Conservation (phyloP, 2,888 invertebrate species). For the Pyrrhia umbra region DNA sequence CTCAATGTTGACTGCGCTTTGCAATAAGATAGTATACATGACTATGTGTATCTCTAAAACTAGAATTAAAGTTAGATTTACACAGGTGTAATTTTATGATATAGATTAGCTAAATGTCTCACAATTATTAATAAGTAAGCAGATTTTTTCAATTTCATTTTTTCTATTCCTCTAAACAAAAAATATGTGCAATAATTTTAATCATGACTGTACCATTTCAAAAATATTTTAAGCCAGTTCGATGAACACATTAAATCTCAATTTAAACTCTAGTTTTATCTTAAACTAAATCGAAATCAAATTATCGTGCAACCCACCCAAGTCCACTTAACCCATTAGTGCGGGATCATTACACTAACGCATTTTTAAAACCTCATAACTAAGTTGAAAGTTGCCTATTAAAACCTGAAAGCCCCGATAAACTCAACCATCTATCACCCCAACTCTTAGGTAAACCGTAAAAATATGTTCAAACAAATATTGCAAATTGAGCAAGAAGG, state of each 20-base stretch:
- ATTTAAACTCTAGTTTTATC: conserved; percentile 3
- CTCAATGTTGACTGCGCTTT: too few species aligned
- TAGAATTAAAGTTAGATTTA: too few species aligned
- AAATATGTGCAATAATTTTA: too few species aligned
- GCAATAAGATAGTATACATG: too few species aligned
- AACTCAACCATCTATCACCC: background rate
- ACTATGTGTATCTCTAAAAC: too few species aligned
- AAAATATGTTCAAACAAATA: conserved; percentile 53
- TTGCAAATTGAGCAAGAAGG: conserved; percentile 63
- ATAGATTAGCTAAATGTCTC: too few species aligned
- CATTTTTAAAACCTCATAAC: conserved; percentile 14
- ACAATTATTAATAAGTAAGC: too few species aligned
- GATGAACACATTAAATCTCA: conserved; percentile 1
- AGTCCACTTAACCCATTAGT: conserved; percentile 19
- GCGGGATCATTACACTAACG: conserved; percentile 24
- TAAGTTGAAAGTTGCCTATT: conserved; percentile 1
- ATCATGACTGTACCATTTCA: background rate
- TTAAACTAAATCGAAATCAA: conserved; percentile 18
- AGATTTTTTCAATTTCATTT: too few species aligned
- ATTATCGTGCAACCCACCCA: background rate
- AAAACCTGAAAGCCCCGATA: conserved; percentile 5
- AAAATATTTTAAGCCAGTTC: background rate
- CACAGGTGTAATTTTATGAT: too few species aligned
- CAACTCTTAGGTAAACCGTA: background rate
- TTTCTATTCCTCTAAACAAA: too few species aligned